Evolutionary conservation across 1,140 invertebrate genomes (phyloP).

Genomic region (Drosophila lini): DNA sequence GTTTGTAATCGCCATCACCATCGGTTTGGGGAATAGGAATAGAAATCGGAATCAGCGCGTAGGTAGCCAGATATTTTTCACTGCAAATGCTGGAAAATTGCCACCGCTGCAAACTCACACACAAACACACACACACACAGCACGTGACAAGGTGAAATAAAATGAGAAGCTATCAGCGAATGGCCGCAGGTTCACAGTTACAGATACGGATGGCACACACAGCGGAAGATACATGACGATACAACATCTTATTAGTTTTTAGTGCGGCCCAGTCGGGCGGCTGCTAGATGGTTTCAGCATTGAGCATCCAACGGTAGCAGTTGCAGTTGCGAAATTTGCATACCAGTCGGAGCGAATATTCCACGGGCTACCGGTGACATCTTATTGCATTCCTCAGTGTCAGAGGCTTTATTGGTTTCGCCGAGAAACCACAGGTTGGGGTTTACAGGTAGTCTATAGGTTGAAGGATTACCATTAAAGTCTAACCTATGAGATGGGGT

Average conservation of each 20-base stretch:
- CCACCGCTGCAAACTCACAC: conserved; percentile 60
- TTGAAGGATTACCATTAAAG: not conserved
- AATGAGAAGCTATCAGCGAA: conserved; percentile 77
- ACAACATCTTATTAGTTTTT: conserved; percentile 82
- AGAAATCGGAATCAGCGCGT: conserved; percentile 47
- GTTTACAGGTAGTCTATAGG: conserved; percentile 9
- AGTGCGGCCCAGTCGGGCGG: conserved; percentile 53
- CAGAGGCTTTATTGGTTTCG: conserved; percentile 26
- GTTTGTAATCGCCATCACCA: conserved; percentile 11
- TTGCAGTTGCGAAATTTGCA: conserved; percentile 38
- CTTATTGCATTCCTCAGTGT: conserved; percentile 46
- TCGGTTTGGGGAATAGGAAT: conserved; percentile 6
- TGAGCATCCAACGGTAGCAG: conserved; percentile 7
- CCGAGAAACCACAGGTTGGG: not conserved
- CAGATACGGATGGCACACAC: conserved; percentile 30
- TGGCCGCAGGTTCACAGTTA: conserved; percentile 41
- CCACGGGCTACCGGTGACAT: conserved; percentile 46
- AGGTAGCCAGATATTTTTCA: conserved; percentile 76
- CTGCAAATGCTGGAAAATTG: conserved; percentile 77
- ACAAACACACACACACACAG: conserved; percentile 26
- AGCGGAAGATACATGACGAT: conserved; percentile 58
- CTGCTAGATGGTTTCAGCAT: conserved; percentile 37
- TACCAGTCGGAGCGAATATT: conserved; percentile 40
- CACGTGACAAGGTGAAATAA: conserved; percentile 81
- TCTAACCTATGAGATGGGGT: too few species aligned